Evolutionary conservation across 2,797 vertebrate species (phyloP).

Genomic region (Graptemys geographica): DNA sequence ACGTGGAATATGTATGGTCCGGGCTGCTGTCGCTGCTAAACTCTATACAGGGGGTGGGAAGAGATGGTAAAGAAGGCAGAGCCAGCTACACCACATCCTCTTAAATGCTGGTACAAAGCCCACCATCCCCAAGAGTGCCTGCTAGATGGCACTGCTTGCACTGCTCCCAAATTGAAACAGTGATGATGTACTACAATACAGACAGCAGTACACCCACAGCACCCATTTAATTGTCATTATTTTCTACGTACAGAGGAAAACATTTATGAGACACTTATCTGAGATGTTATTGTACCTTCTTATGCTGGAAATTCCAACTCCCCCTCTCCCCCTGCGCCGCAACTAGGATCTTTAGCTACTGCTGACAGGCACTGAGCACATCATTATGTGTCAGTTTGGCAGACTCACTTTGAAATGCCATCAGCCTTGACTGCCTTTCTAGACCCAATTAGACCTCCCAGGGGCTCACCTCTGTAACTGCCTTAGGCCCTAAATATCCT

Average conservation of each 20-base stretch:
- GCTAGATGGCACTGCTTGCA: neutral
- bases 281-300: neutral
- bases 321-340: rapidly evolving
- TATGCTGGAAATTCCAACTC: neutral
- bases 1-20: neutral
- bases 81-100: neutral
- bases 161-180: neutral
- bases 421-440: neutral
- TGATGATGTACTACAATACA: neutral
- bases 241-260: neutral
- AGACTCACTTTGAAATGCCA: neutral
- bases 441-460: neutral
- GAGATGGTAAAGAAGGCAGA: neutral
- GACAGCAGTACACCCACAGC: neutral
- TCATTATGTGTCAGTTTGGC: neutral
- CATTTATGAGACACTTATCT: neutral
- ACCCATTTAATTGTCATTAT: neutral
- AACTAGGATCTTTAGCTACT: neutral
- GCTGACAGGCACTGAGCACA: neutral
- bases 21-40: too few relatives aligned
- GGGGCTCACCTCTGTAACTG: neutral
- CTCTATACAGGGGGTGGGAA: neutral
- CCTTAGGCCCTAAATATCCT: neutral
- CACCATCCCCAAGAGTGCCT: neutral
- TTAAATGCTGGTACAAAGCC: neutral